Percentiles rank a stretch among this genome's conserved stretches.
Evolutionary conservation across 2,888 invertebrate species (phyloP).

Genomic region (Cephus rjabovi): DNA sequence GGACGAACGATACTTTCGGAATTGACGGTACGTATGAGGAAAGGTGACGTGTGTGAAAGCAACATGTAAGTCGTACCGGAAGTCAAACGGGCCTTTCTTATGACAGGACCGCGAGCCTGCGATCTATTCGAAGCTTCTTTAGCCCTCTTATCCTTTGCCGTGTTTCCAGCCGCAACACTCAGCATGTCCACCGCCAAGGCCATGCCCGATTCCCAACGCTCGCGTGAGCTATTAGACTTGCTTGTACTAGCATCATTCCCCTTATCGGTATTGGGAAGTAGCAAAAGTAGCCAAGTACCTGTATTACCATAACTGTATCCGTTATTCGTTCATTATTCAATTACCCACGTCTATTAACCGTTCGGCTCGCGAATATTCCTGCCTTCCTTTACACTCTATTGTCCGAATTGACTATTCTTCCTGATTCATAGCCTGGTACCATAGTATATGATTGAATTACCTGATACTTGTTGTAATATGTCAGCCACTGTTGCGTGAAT

Average conservation of each 20-base stretch:
- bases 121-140: conserved; percentile 81
- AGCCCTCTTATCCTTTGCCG: conserved; percentile 89
- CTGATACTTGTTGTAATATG: conserved; percentile 74
- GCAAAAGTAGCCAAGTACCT: conserved; percentile 58
- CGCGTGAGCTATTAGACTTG: conserved; percentile 46
- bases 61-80: conserved; percentile 36
- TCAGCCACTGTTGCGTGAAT: conserved; percentile 81
- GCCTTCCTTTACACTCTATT: not conserved
- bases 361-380: not conserved
- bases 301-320: conserved; percentile 20
- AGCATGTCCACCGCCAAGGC: conserved; percentile 71
- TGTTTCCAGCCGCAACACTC: conserved; percentile 87
- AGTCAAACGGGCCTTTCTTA: conserved; percentile 49
- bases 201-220: conserved; percentile 67
- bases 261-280: conserved; percentile 56
- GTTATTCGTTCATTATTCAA: conserved; percentile 1
- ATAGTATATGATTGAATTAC: conserved; percentile 31
- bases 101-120: conserved; percentile 56
- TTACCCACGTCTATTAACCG: not conserved
- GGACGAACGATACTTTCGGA: not conserved
- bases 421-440: not conserved
- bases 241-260: conserved; percentile 49
- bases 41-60: not conserved
- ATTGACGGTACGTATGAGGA: not conserved
- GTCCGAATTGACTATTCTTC: not conserved